Percentiles rank a stretch among this genome's conserved stretches.
These are phyloP conservation scores for Scolopax rusticola DNA, from an alignment of 2,797 vertebrate species.

Conservation along the genomic window DNA sequence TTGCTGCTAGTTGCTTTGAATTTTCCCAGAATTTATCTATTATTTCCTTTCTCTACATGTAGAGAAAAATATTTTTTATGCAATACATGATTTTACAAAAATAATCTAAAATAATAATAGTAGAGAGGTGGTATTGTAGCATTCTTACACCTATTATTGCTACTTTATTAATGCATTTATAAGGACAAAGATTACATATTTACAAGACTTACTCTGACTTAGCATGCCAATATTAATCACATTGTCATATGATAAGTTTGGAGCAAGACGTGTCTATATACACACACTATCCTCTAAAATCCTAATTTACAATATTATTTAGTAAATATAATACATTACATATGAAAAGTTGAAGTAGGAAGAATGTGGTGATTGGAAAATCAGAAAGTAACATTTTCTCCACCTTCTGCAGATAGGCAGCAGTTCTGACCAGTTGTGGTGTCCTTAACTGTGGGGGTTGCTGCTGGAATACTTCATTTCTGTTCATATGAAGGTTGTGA, in stretches of 20 bases:
- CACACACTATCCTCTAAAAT: neutral
- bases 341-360: neutral
- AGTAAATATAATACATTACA: neutral
- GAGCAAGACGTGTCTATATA: neutral
- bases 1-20: neutral
- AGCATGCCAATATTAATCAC: neutral
- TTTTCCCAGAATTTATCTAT: neutral
- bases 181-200: slow-evolving; percentile 12
- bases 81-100: neutral
- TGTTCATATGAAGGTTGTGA: neutral
- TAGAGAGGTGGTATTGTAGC: neutral
- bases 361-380: neutral
- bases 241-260: neutral
- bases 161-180: neutral
- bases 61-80: neutral
- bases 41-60: neutral
- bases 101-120: neutral
- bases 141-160: neutral
- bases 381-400: neutral
- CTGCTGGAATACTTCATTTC: neutral
- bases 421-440: neutral
- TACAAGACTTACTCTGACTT: neutral
- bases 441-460: neutral
- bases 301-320: neutral
- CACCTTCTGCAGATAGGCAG: neutral